Conservation (phyloP, 2,888 invertebrate genomes). For the Macrophya annulata region DNA sequence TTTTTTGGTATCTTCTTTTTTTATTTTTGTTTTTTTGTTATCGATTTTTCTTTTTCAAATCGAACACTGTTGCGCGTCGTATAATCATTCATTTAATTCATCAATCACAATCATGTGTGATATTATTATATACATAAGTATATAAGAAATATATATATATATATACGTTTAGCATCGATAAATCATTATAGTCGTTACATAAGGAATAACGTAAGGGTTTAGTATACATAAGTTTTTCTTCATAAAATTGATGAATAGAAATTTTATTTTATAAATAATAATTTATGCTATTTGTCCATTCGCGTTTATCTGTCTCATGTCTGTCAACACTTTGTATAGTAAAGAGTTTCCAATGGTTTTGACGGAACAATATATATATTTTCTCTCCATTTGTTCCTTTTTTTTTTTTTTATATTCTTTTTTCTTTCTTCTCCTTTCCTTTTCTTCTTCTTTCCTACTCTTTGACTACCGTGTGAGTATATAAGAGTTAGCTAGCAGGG, state of each 20-base stretch:
- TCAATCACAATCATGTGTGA: not conserved
- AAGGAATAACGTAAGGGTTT: too few species aligned
- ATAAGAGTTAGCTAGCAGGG: slow-evolving; percentile 17
- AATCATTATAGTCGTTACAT: too few species aligned
- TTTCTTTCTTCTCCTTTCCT: not conserved
- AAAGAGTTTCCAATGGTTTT: slow-evolving; percentile 32
- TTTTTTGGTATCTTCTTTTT: too few species aligned
- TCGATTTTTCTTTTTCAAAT: too few species aligned
- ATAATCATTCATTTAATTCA: not conserved
- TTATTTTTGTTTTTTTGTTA: too few species aligned
- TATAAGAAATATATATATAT: not conserved
- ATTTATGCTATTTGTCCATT: slow-evolving; percentile 35
- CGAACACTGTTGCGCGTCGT: too few species aligned
- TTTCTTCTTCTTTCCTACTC: not conserved
- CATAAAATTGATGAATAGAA: not conserved
- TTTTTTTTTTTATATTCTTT: too few species aligned
- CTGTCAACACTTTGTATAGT: slow-evolving; percentile 37
- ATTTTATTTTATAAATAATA: slow-evolving; percentile 13
- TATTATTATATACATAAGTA: not conserved
- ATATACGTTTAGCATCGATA: not conserved
- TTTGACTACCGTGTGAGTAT: slow-evolving; percentile 10
- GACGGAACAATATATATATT: slow-evolving; percentile 38
- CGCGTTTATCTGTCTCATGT: slow-evolving; percentile 28
- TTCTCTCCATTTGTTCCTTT: too few species aligned
- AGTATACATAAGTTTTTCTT: not conserved